Conservation (phyloP, 2,888 invertebrate genomes). For the Acleris holmiana region DNA sequence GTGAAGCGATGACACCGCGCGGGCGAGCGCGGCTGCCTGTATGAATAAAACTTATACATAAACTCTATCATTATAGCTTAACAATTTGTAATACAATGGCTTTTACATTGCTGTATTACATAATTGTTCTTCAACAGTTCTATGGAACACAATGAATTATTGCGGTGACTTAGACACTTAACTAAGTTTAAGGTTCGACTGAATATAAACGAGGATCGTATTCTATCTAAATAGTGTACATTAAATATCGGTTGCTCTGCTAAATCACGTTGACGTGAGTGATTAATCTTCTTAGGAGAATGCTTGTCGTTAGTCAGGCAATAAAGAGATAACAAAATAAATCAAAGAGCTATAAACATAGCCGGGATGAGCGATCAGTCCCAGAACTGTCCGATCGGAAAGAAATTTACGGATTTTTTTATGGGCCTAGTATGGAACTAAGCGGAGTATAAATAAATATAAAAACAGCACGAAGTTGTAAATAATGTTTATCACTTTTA, state of each 20-base stretch:
- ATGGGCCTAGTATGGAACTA: slow-evolving; percentile 69
- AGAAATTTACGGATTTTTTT: slow-evolving; percentile 77
- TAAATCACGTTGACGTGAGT: slow-evolving; percentile 81
- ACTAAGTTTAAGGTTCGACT: slow-evolving; percentile 66
- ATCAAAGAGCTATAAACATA: slow-evolving; percentile 82
- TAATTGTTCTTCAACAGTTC: slow-evolving; percentile 6
- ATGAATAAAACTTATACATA: slow-evolving; percentile 6
- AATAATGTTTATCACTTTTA: slow-evolving; percentile 73
- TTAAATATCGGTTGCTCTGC: slow-evolving; percentile 82
- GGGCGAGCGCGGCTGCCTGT: not conserved
- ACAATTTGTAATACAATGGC: slow-evolving; percentile 7
- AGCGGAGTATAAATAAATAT: slow-evolving; percentile 72
- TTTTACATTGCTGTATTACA: slow-evolving; percentile 1
- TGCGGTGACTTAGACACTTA: slow-evolving; percentile 64
- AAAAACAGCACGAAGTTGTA: slow-evolving; percentile 70
- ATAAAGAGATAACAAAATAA: slow-evolving; percentile 84
- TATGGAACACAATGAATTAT: slow-evolving; percentile 54
- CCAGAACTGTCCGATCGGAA: slow-evolving; percentile 71
- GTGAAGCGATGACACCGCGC: slow-evolving; percentile 19
- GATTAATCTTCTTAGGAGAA: slow-evolving; percentile 81
- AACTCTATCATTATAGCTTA: not conserved
- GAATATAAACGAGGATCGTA: slow-evolving; percentile 75
- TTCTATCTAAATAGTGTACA: slow-evolving; percentile 78
- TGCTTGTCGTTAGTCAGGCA: slow-evolving; percentile 81
- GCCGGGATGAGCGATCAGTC: slow-evolving; percentile 77